Evolutionary conservation across 2,113 vertebrate genomes (phyloP).

Genomic region (Anhinga rufa): DNA sequence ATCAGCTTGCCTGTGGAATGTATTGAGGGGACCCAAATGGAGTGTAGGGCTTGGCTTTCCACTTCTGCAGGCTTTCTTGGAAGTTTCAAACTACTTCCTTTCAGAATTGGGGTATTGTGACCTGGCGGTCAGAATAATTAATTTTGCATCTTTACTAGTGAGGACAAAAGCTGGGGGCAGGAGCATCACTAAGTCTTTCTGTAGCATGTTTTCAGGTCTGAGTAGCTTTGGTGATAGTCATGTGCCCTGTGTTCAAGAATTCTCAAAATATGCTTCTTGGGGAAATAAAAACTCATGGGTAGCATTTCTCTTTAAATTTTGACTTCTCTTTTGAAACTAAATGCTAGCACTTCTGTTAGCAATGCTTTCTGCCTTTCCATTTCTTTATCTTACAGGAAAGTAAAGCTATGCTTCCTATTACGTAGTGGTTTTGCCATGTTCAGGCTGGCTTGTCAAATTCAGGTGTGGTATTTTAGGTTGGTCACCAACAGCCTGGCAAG

Average conservation of each 20-base stretch:
- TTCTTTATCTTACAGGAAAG: background rate
- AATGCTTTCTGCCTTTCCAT: background rate
- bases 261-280: background rate
- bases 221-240: background rate
- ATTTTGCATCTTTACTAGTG: background rate
- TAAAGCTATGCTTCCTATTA: background rate
- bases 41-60: background rate
- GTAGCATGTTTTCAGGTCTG: background rate
- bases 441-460: background rate
- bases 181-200: background rate
- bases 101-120: background rate
- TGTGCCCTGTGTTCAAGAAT: background rate
- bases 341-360: fast-evolving
- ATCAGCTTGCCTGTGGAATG: background rate
- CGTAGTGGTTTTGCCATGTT: fast-evolving
- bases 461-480: background rate
- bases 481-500: background rate
- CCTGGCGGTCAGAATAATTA: background rate
- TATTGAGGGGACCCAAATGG: background rate
- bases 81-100: background rate
- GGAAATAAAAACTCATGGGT: background rate
- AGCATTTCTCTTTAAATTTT: background rate
- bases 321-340: background rate
- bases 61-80: background rate
- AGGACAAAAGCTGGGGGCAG: background rate